These are phyloP conservation scores for Saiga tatarica DNA, from an alignment of 2,113 vertebrate genomes.

Conservation along the genomic window DNA sequence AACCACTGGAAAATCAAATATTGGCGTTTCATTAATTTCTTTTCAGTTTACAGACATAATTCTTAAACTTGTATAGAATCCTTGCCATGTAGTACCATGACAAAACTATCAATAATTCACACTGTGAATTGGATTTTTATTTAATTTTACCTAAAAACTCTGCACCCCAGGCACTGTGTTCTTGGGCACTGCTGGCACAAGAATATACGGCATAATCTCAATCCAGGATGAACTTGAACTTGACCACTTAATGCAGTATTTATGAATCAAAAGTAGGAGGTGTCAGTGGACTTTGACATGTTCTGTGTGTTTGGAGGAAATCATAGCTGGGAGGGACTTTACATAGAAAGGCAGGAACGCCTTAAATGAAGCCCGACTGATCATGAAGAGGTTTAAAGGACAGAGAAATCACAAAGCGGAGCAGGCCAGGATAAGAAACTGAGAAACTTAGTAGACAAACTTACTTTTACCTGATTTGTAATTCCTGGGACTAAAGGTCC, in stretches of 20 bases:
- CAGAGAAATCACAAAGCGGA: not conserved
- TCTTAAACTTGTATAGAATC: not conserved
- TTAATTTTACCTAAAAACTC: not conserved
- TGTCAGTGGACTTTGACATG: not conserved
- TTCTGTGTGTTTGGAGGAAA: not conserved
- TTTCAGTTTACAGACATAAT: not conserved
- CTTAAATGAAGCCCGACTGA: rapidly evolving
- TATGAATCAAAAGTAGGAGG: not conserved
- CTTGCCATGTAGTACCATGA: not conserved
- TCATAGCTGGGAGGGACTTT: not conserved
- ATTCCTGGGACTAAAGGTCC: not conserved
- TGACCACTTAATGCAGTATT: not conserved
- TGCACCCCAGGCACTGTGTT: rapidly evolving
- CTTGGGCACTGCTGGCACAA: not conserved
- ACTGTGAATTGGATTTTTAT: not conserved
- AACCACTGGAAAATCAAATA: not conserved
- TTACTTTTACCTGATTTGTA: not conserved
- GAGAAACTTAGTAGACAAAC: not conserved
- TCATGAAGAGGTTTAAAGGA: not conserved
- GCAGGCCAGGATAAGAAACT: not conserved
- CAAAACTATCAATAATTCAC: not conserved
- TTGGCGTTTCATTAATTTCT: not conserved
- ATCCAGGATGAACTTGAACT: not conserved
- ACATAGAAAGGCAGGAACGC: not conserved
- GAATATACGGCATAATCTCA: not conserved